Conservation (phyloP, 2,888 invertebrate genomes). For the Aphidius colemani region DNA sequence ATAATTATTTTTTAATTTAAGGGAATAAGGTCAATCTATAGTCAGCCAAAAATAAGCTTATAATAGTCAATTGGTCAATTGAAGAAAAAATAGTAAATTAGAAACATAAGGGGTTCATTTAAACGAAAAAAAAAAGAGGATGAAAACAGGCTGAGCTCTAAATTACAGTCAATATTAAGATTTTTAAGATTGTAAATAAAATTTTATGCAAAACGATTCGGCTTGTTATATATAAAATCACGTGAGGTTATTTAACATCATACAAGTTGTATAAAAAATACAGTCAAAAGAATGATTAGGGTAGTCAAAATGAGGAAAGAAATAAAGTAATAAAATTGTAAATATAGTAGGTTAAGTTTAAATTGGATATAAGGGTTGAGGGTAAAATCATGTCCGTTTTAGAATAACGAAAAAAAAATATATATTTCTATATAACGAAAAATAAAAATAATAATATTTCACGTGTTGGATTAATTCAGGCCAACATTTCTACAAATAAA, state of each 20-base stretch:
- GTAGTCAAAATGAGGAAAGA: constrained; percentile 15
- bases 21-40: too few species aligned
- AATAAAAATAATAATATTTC: constrained; percentile 20
- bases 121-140: constrained; percentile 2
- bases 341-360: constrained; percentile 12
- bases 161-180: constrained; percentile 60
- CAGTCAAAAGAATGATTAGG: background rate
- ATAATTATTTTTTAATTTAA: too few species aligned
- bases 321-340: constrained; percentile 10
- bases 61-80: constrained; percentile 13
- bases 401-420: constrained; percentile 30
- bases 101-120: background rate
- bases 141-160: constrained; percentile 36
- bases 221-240: constrained; percentile 26
- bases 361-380: constrained; percentile 9
- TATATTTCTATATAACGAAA: constrained; percentile 10
- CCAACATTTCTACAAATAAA: constrained; percentile 32
- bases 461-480: constrained; percentile 48
- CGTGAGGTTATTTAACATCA: too few species aligned
- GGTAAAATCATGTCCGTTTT: constrained; percentile 45
- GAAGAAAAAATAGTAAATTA: constrained; percentile 1
- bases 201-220: constrained; percentile 59
- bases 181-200: constrained; percentile 53
- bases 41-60: too few species aligned
- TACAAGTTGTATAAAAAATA: too few species aligned